Conservation (phyloP, 2,113 vertebrate species). For the Ornithorhynchus anatinus region DNA sequence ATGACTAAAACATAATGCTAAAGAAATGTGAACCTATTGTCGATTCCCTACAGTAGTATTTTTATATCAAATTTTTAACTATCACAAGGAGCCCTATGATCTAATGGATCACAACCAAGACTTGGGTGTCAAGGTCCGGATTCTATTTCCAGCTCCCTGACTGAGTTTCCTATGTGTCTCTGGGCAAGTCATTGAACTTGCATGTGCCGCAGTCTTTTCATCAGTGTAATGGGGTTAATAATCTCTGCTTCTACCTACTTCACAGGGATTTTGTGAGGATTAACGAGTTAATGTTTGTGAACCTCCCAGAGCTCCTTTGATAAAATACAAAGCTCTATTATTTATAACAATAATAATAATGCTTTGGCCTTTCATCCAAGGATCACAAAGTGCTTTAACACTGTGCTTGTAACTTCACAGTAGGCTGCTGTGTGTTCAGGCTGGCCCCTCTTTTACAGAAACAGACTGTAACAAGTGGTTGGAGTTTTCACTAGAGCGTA, state of each 20-base stretch:
- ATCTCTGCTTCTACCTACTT: constrained; percentile 36
- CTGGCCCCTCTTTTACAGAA: constrained; percentile 22
- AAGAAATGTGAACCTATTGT: constrained; percentile 15
- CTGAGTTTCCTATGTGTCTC: constrained; percentile 7
- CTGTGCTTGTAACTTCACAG: constrained; percentile 37
- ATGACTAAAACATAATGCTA: constrained; percentile 23
- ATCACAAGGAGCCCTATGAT: neutral
- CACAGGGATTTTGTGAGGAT: constrained; percentile 29
- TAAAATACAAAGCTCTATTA: constrained; percentile 57
- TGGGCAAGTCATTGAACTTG: neutral
- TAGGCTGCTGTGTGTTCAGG: constrained; percentile 7
- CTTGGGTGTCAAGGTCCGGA: neutral
- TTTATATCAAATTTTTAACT: neutral
- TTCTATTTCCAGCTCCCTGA: neutral
- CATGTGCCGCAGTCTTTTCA: constrained; percentile 10
- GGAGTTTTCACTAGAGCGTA: constrained; percentile 44
- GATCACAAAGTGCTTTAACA: constrained; percentile 39
- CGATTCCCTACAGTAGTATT: constrained; percentile 36
- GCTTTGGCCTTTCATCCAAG: constrained; percentile 51
- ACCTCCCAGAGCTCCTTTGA: constrained; percentile 51
- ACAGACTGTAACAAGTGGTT: constrained; percentile 31
- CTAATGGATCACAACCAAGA: neutral
- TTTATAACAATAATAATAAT: constrained; percentile 59
- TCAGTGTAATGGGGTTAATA: constrained; percentile 35
- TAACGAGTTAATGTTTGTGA: constrained; percentile 58